These are phyloP conservation scores for Invenusta paracnida DNA, from an alignment of 2,888 invertebrate species.

Conservation along the genomic window DNA sequence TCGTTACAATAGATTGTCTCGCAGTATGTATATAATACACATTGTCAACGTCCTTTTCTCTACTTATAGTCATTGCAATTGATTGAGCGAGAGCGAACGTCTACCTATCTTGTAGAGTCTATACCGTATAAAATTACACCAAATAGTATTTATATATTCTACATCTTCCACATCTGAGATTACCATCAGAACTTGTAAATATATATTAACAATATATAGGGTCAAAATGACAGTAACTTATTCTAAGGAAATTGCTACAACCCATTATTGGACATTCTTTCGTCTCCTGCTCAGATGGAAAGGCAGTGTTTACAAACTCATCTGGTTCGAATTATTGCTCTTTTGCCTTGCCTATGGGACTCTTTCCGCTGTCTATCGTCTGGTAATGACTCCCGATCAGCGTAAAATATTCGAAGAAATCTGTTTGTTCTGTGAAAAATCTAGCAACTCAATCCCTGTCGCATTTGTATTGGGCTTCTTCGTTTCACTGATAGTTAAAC, in stretches of 20 bases:
- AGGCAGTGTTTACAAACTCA: constrained; percentile 41
- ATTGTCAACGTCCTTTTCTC: too few species aligned
- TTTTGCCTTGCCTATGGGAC: constrained; percentile 3
- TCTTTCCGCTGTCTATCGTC: constrained; percentile 16
- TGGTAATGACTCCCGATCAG: neutral
- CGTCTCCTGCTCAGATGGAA: constrained; percentile 25
- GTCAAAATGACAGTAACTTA: constrained; percentile 41
- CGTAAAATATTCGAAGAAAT: constrained; percentile 9
- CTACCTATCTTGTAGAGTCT: too few species aligned
- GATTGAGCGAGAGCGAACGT: too few species aligned
- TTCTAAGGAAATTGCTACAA: constrained; percentile 8
- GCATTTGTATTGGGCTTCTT: constrained; percentile 45
- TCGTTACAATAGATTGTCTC: too few species aligned
- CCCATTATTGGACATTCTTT: constrained; percentile 34
- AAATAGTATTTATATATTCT: too few species aligned
- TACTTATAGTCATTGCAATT: too few species aligned
- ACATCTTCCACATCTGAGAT: too few species aligned
- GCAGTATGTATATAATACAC: too few species aligned
- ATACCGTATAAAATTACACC: too few species aligned
- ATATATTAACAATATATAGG: too few species aligned
- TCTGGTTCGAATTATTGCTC: constrained; percentile 34
- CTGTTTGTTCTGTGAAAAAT: constrained; percentile 14
- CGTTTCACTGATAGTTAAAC: constrained; percentile 43
- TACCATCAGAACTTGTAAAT: too few species aligned
- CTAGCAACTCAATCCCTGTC: constrained; percentile 39